Percentiles rank a stretch among this genome's conserved stretches.
These are phyloP conservation scores for Acleris emargana DNA, from an alignment of 2,888 invertebrate genomes.

Conservation along the genomic window DNA sequence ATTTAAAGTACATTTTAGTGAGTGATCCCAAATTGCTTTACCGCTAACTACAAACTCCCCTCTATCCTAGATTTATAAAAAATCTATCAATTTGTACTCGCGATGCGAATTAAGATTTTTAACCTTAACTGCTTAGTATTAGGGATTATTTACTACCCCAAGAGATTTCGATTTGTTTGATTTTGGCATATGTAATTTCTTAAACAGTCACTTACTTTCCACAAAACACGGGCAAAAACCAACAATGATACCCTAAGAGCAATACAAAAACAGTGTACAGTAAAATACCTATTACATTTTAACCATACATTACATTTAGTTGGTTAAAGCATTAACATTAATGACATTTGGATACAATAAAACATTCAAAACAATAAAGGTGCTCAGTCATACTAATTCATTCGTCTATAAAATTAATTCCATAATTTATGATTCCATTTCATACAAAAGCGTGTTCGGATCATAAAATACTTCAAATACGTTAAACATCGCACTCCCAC, in stretches of 20 bases:
- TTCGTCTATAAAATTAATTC: conserved; percentile 25
- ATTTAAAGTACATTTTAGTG: background rate
- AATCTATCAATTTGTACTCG: conserved; percentile 34
- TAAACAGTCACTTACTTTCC: conserved; percentile 22
- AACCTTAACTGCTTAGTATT: conserved; percentile 5
- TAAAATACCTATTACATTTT: conserved; percentile 18
- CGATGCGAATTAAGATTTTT: conserved; percentile 18
- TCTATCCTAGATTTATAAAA: conserved; percentile 14
- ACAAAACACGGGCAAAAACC: conserved; percentile 19
- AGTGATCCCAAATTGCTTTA: conserved; percentile 16
- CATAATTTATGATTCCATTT: conserved; percentile 1
- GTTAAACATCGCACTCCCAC: too few relatives aligned
- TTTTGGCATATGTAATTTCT: background rate
- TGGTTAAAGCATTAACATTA: conserved; percentile 11
- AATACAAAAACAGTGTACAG: conserved; percentile 21
- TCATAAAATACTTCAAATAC: background rate
- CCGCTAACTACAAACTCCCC: conserved; percentile 16
- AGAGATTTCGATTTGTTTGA: too few relatives aligned
- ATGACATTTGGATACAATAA: conserved; percentile 14
- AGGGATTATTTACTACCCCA: background rate
- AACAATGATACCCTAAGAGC: conserved; percentile 18
- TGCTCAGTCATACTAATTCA: conserved; percentile 27
- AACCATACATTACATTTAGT: conserved; percentile 14
- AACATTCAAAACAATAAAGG: conserved; percentile 24
- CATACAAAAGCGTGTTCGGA: background rate